phyloP scores from a whole-genome alignment of 2,888 invertebrate species.

The Trachelus tabidus region DNA sequence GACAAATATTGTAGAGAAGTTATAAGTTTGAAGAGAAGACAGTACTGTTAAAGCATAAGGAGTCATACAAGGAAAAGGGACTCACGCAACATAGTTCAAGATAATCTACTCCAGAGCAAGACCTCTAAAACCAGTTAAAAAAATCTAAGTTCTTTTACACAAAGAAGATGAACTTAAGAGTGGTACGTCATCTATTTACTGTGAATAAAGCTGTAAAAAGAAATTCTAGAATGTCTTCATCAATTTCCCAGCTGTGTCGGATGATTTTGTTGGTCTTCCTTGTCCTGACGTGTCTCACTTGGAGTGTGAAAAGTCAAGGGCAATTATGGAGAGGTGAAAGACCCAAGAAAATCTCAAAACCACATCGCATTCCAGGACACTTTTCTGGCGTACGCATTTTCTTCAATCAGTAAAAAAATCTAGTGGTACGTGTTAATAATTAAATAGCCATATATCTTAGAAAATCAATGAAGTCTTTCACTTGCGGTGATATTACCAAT shows the following conservation, averaged over 20 bases:
- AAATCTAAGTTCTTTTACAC: background rate
- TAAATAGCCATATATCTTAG: background rate
- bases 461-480: background rate
- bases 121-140: background rate
- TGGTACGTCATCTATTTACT: background rate
- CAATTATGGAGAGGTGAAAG: background rate
- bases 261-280: background rate
- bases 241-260: background rate
- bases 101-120: background rate
- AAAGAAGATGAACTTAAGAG: background rate
- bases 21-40: background rate
- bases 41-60: background rate
- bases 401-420: background rate
- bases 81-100: background rate
- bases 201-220: background rate
- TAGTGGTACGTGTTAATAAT: background rate
- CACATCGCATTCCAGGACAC: background rate
- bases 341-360: background rate
- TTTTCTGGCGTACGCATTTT: conserved; percentile 2
- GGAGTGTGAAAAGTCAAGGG: background rate
- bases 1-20: background rate
- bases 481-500: background rate
- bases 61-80: background rate
- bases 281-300: background rate
- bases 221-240: background rate